Percentiles rank a stretch among this genome's conserved stretches.
These are phyloP conservation scores for Chunga burmeisteri DNA, from an alignment of 2,113 vertebrate species.

Conservation along the genomic window DNA sequence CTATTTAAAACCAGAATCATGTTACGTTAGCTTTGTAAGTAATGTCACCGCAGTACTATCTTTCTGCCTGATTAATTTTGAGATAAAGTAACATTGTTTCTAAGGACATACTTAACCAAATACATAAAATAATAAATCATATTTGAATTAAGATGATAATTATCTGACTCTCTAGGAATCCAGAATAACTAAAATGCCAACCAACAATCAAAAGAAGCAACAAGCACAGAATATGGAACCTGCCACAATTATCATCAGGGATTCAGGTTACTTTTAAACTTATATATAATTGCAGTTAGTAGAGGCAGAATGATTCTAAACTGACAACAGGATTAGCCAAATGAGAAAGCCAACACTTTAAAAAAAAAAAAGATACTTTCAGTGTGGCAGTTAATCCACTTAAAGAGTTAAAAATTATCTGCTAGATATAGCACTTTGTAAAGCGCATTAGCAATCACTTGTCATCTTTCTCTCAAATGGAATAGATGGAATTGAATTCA, in stretches of 20 bases:
- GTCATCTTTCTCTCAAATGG: slow-evolving; percentile 15
- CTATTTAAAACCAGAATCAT: background rate
- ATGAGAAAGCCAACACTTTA: background rate
- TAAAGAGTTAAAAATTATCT: slow-evolving; percentile 44
- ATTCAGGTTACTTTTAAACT: background rate
- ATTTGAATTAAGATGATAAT: background rate
- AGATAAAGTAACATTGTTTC: background rate
- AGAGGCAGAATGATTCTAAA: background rate
- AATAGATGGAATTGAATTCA: slow-evolving; percentile 1
- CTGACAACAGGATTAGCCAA: background rate
- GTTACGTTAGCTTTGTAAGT: background rate
- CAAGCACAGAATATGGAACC: background rate
- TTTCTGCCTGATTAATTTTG: background rate
- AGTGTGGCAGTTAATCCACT: background rate
- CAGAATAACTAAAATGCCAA: background rate
- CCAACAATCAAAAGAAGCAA: background rate
- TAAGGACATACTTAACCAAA: background rate
- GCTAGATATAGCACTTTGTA: background rate
- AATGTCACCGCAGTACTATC: background rate
- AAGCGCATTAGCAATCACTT: slow-evolving; percentile 36
- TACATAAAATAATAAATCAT: background rate
- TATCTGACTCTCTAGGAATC: slow-evolving; percentile 1
- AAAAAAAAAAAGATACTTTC: background rate
- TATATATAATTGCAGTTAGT: background rate
- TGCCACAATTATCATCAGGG: background rate